These are phyloP conservation scores for Cygnus olor DNA, from an alignment of 2,797 vertebrate species.

Conservation along the genomic window DNA sequence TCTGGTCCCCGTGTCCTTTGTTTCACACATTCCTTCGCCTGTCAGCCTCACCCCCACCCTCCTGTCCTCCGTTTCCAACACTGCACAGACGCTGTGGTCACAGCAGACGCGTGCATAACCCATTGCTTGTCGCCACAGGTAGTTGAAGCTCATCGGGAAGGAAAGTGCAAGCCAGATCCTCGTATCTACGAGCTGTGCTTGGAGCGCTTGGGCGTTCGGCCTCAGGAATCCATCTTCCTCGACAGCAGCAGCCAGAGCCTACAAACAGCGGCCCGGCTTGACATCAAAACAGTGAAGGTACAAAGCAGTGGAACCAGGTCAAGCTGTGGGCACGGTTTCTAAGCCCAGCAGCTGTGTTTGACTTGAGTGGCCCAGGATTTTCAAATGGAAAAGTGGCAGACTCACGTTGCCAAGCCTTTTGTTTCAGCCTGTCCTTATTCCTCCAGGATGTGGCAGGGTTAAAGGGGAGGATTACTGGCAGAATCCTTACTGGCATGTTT, in stretches of 20 bases:
- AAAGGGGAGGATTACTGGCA: background rate
- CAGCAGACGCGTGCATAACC: background rate
- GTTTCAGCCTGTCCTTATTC: background rate
- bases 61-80: background rate
- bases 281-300: conserved; percentile 82
- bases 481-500: background rate
- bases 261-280: conserved; percentile 79
- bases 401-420: background rate
- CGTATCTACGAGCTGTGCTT: conserved; percentile 80
- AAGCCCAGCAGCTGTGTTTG: background rate
- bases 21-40: background rate
- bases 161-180: conserved; percentile 77
- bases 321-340: background rate
- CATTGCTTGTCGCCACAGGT: conserved; percentile 67
- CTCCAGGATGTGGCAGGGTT: background rate
- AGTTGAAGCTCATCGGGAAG: conserved; percentile 79
- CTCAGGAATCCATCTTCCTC: conserved; percentile 81
- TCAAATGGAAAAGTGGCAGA: background rate
- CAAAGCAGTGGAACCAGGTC: background rate
- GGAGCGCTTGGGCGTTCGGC: conserved; percentile 73
- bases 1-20: background rate
- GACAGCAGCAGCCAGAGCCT: conserved; percentile 80
- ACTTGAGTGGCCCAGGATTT: background rate
- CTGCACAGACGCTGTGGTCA: background rate
- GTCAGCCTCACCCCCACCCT: background rate